Base-by-base conservation (phyloP, 1,140 invertebrate genomes). In the Drosophila malerkotliana region DNA sequence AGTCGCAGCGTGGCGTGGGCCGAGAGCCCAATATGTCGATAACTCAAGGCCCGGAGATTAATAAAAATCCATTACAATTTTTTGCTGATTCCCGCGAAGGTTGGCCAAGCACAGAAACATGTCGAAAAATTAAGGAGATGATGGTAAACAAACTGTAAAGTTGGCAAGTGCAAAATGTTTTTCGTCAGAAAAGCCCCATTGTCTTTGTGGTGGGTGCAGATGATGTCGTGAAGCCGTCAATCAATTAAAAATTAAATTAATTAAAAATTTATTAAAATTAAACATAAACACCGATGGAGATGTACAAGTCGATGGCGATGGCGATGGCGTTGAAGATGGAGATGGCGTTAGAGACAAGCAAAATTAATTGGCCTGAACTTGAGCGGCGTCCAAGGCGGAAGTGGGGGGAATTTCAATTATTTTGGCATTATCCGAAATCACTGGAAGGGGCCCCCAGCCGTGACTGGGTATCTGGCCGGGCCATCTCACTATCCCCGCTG, bases 281-380 rank as follows among this genome's bases (percentile, higher is more conserved):
- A 72, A 72, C 66, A 72, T 26, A 71, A 45, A 39, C 54, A 32
- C 6, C 12, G 18, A 41, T 28, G 53, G 28, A 34, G 52, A 56
- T 56, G 45, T 28, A 30, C 56, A 52, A 39, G 62, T 34, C 3
- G 52, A 34, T 64, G 49, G 18, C 3, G 59, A 55, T 56, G 64
- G 55, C 10, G 28, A 32, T 52, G 48, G 32, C n/a, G 30, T 30
- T 61, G 48, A 9, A 18, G 34, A 14, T 62, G 51, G 52, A 48
- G 66, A 68, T 68, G 63, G 51, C 51, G 66, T 28, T 49, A 63
- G 54, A 76, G 58, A 79, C 62, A 73, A 79, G 63, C 58, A 44
- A 78, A 76, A 76, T 87, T 88, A 88, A 82, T 88, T 85, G 58
- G 59, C 78, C 55, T 87, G 69, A 87, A 88, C 82, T 88, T 88